Percentiles rank a stretch among this genome's conserved stretches.
Evolutionary conservation across 2,797 vertebrate species (phyloP).

Genomic region (Leptoclinus maculatus): DNA sequence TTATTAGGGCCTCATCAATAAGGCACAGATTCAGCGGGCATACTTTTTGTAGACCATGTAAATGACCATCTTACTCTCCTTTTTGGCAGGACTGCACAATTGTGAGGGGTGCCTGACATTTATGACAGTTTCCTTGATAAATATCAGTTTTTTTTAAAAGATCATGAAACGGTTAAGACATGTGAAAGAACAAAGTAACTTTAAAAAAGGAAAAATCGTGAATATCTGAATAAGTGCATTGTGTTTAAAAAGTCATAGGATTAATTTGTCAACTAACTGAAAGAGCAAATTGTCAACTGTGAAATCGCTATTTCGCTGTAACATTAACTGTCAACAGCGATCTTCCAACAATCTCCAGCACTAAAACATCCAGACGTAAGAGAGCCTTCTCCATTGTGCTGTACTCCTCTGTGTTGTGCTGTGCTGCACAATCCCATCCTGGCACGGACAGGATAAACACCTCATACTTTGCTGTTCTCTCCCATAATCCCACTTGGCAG

Average conservation of each 20-base stretch:
- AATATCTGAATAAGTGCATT: neutral
- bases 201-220: neutral
- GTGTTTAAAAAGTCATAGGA: neutral
- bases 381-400: neutral
- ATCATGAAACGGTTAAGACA: neutral
- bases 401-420: slow-evolving; percentile 21
- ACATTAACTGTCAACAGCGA: neutral
- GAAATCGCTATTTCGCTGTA: neutral
- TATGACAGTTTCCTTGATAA: neutral
- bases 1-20: neutral
- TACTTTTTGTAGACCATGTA: neutral
- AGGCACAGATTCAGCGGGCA: neutral
- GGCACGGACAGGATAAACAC: slow-evolving; percentile 64
- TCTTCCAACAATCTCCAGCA: neutral
- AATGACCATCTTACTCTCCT: neutral
- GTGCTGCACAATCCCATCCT: slow-evolving; percentile 30
- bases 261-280: neutral
- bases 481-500: slow-evolving; percentile 72
- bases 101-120: neutral
- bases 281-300: neutral
- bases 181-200: neutral
- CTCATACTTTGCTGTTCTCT: slow-evolving; percentile 66
- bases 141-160: neutral
- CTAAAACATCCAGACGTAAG: neutral
- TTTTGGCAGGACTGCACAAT: neutral